Evolutionary conservation across 2,797 vertebrate genomes (phyloP).

Genomic region (Salmo trutta): DNA sequence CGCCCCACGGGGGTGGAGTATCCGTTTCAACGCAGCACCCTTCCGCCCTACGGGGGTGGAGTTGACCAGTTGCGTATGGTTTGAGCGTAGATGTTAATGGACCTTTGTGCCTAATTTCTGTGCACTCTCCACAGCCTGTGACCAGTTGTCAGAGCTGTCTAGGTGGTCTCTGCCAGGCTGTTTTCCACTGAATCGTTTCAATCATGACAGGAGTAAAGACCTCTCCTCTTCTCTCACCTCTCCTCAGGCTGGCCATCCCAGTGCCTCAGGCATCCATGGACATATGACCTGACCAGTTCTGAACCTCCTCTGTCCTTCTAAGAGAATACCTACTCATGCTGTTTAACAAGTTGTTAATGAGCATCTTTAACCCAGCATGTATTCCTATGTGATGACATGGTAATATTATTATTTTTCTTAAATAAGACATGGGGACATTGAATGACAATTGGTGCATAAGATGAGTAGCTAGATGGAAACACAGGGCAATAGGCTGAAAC

Average conservation of each 20-base stretch:
- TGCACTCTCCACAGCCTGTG: background rate
- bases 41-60: too few species aligned
- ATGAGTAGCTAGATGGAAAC: background rate
- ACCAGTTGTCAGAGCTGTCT: background rate
- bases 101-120: background rate
- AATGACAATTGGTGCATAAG: background rate
- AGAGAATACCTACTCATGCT: background rate
- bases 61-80: background rate
- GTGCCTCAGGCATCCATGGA: background rate
- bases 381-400: background rate
- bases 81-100: background rate
- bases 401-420: background rate
- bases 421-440: background rate
- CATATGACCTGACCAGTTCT: background rate
- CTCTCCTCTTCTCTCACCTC: background rate
- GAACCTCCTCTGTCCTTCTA: background rate
- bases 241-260: background rate
- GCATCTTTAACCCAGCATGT: background rate
- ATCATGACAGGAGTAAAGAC: background rate
- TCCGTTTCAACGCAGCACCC: too few species aligned
- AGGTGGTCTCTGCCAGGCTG: background rate
- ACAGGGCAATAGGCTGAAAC: background rate
- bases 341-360: background rate
- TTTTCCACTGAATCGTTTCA: background rate
- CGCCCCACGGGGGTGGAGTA: too few species aligned